These are phyloP conservation scores for Frankliniella fusca DNA, from an alignment of 2,888 invertebrate genomes.

Conservation along the genomic window DNA sequence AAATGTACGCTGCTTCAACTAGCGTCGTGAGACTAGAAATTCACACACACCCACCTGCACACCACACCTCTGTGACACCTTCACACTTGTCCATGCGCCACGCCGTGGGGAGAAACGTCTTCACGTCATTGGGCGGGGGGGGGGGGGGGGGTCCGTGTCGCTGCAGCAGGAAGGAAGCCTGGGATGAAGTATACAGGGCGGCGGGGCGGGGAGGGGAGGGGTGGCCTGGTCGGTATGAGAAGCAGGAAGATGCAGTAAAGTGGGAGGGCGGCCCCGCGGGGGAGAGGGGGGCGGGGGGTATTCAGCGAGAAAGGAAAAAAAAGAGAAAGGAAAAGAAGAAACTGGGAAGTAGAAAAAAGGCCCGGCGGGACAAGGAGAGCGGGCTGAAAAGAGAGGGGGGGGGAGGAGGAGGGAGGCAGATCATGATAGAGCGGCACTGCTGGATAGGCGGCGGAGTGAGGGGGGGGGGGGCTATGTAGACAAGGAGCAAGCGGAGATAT, in stretches of 20 bases:
- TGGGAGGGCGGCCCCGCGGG: no score
- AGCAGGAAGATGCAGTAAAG: not conserved
- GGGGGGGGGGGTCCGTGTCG: no score
- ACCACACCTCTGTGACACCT: no score
- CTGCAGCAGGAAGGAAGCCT: not conserved
- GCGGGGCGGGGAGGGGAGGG: not conserved
- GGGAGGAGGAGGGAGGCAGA: not conserved
- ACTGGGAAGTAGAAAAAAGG: not conserved
- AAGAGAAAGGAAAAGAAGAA: not conserved
- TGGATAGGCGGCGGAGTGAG: not conserved
- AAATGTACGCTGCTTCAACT: no score
- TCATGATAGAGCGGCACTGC: conserved; percentile 7
- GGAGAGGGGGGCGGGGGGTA: not conserved
- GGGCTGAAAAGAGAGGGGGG: not conserved
- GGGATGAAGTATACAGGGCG: not conserved
- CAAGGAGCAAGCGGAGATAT: conserved; percentile 1
- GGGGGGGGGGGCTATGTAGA: not conserved
- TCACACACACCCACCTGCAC: no score
- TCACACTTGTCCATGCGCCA: no score
- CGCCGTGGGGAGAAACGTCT: no score
- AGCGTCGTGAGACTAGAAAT: no score
- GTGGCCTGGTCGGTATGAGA: not conserved
- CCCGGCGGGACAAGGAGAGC: not conserved
- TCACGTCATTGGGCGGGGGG: no score
- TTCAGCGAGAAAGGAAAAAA: not conserved